These are phyloP conservation scores for Mus spretus DNA, from an alignment of 2,797 vertebrate genomes.

Conservation along the genomic window DNA sequence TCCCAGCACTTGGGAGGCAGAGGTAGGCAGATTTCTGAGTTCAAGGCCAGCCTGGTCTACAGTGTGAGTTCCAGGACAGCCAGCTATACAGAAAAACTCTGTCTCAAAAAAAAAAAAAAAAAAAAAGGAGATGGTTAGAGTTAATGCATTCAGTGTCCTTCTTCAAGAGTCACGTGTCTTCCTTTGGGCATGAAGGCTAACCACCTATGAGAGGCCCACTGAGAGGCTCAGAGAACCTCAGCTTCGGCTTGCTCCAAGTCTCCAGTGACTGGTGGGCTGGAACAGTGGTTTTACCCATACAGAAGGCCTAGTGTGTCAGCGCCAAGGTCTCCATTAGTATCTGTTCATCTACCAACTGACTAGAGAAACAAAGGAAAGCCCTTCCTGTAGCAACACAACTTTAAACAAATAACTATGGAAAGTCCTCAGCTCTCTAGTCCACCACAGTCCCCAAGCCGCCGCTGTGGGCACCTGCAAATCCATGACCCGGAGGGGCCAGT, in stretches of 20 bases:
- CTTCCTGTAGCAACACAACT: not conserved
- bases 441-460: not conserved
- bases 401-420: not conserved
- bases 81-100: no score
- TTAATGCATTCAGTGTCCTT: not conserved
- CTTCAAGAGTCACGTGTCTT: not conserved
- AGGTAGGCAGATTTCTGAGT: no score
- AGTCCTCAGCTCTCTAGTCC: not conserved
- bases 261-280: not conserved
- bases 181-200: not conserved
- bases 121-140: not conserved
- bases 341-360: not conserved
- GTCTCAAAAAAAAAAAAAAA: constrained; percentile 27
- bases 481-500: not conserved
- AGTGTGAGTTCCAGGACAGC: no score
- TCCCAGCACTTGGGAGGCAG: no score
- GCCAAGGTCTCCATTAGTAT: not conserved
- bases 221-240: not conserved
- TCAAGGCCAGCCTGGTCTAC: no score
- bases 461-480: not conserved
- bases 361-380: not conserved
- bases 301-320: not conserved
- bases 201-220: not conserved
- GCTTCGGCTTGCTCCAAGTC: not conserved
- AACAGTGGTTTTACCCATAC: not conserved